A percentile compares a stretch with the other conserved stretches of the same genome.
These are phyloP conservation scores for Lamellibrachia satsuma DNA, from an alignment of 2,888 invertebrate genomes.

Conservation along the genomic window DNA sequence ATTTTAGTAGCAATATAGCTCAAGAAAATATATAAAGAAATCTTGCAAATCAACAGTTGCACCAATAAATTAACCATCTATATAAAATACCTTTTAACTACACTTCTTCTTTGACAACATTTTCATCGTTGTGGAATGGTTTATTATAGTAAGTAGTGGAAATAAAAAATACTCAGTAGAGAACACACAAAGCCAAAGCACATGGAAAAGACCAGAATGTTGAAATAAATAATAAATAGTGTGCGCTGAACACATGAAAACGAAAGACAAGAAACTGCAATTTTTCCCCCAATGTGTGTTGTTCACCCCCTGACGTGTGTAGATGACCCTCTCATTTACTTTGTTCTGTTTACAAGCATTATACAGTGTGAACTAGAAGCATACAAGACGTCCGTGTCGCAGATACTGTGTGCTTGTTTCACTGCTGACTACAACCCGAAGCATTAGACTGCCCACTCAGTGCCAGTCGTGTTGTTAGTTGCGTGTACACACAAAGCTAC, in stretches of 20 bases:
- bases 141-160: neutral
- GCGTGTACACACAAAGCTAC: neutral
- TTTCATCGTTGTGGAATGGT: neutral
- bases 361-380: no score
- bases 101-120: neutral
- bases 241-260: neutral
- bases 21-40: neutral
- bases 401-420: neutral
- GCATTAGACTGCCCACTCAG: neutral
- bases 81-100: neutral
- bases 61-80: neutral
- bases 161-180: neutral
- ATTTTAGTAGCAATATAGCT: neutral
- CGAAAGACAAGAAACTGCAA: neutral
- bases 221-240: conserved; percentile 10
- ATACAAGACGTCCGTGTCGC: neutral
- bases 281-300: neutral
- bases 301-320: neutral
- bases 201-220: neutral
- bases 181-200: conserved; percentile 13
- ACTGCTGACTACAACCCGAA: neutral
- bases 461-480: neutral
- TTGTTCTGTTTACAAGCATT: no score
- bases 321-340: neutral
- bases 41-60: neutral